phyloP scores from a whole-genome alignment of 35 echinoderm and acorn worm genomes.

The Diadema setosum region DNA sequence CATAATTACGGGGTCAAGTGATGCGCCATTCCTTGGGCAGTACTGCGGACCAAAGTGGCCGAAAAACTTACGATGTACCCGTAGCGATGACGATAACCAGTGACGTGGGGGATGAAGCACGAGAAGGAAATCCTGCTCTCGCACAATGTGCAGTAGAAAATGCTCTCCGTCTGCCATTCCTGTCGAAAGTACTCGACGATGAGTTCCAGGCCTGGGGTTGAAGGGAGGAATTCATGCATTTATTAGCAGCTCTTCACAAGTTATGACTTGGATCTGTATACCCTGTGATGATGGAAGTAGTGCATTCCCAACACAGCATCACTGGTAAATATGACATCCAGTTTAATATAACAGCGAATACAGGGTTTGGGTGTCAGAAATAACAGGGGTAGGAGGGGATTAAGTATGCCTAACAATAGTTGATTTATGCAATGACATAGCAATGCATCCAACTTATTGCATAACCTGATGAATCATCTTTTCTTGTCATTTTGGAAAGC shows the following conservation, averaged over 20 bases:
- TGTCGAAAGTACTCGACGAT: neutral
- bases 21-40: no score
- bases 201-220: neutral
- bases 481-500: no score
- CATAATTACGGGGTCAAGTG: no score
- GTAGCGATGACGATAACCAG: slow-evolving; percentile 9
- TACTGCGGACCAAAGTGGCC: no score
- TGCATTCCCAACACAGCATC: neutral
- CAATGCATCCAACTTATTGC: no score
- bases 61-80: slow-evolving; percentile 1
- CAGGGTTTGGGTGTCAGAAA: neutral
- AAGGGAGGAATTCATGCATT: neutral
- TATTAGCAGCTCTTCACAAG: neutral
- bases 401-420: no score
- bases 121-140: neutral
- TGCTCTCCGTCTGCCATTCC: neutral
- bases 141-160: slow-evolving; percentile 1
- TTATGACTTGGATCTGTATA: no score
- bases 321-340: neutral
- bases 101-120: neutral
- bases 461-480: no score
- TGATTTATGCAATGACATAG: no score
- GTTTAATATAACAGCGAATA: neutral
- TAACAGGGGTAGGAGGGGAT: neutral
- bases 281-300: neutral